Percentiles rank a stretch among this genome's conserved stretches.
Evolutionary conservation across 2,113 vertebrate genomes (phyloP).

Genomic region (Zeus faber): DNA sequence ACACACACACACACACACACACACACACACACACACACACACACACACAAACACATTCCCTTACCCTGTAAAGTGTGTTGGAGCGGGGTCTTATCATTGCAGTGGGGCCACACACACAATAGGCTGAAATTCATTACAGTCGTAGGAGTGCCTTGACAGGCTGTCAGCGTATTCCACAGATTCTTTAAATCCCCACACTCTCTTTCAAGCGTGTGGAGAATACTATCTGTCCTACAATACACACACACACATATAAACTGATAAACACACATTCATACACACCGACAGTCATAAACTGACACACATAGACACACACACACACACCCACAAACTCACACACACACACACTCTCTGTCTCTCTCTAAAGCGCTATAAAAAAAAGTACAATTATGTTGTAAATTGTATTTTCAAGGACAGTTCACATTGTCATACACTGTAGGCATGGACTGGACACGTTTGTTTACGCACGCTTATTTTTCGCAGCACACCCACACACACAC

Average conservation of each 20-base stretch:
- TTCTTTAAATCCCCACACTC: conserved; percentile 23
- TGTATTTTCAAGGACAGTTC: too few relatives aligned
- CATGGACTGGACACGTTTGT: too few relatives aligned
- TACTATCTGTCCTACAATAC: too few relatives aligned
- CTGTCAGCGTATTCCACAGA: conserved; percentile 37
- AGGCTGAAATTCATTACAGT: conserved; percentile 54
- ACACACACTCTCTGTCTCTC: conserved; percentile 1
- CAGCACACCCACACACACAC: not conserved
- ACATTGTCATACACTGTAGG: too few relatives aligned
- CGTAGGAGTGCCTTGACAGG: conserved; percentile 54
- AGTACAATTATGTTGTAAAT: too few relatives aligned
- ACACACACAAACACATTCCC: conserved; percentile 3
- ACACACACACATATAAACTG: not conserved
- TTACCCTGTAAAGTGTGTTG: conserved; percentile 39
- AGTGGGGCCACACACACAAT: conserved; percentile 50
- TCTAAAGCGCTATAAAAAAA: too few relatives aligned
- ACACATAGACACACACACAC: conserved; percentile 1
- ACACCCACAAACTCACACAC: not conserved
- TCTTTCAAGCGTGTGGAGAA: too few relatives aligned
- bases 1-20: conserved; percentile 4
- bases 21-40: conserved; percentile 17
- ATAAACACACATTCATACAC: not conserved
- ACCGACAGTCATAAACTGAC: not conserved
- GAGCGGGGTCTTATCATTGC: conserved; percentile 42
- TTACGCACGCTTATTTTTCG: too few relatives aligned